Evolutionary conservation across 2,888 invertebrate species (phyloP).

Genomic region (Sphaeridia pumilis): DNA sequence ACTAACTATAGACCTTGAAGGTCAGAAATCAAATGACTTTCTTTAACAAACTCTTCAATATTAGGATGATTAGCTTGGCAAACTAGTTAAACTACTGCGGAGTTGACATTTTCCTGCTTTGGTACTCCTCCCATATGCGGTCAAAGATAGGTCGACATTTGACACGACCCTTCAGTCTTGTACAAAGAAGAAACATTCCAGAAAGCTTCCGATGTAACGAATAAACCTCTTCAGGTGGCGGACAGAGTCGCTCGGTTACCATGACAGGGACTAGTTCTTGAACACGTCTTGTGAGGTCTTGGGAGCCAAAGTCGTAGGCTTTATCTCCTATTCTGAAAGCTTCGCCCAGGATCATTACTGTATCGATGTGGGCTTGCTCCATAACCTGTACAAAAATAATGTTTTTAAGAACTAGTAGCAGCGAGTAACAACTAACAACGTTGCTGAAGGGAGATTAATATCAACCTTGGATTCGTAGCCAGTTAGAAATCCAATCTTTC

Average conservation of each 20-base stretch:
- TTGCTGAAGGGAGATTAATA: too few relatives aligned
- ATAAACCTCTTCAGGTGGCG: conserved; percentile 97
- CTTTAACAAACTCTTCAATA: too few relatives aligned
- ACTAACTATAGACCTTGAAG: too few relatives aligned
- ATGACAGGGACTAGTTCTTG: conserved; percentile 85
- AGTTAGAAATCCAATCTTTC: conserved; percentile 85
- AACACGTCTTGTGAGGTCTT: conserved; percentile 65
- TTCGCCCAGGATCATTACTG: conserved; percentile 94
- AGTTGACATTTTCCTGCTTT: too few relatives aligned
- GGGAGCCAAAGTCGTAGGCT: conserved; percentile 81
- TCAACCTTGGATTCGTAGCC: conserved; percentile 96
- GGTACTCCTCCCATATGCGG: conserved; percentile 60
- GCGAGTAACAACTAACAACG: too few relatives aligned
- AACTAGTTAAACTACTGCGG: too few relatives aligned
- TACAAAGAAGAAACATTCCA: conserved; percentile 46
- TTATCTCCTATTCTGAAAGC: conserved; percentile 61
- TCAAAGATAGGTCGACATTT: conserved; percentile 74
- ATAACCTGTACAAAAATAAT: conserved; percentile 49
- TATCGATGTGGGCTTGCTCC: conserved; percentile 91
- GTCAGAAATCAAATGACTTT: too few relatives aligned
- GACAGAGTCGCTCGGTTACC: conserved; percentile 81
- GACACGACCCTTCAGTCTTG: conserved; percentile 69
- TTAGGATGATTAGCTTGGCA: too few relatives aligned
- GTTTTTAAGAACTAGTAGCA: too few relatives aligned
- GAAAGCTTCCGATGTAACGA: conserved; percentile 94